Conservation (phyloP, 2,888 invertebrate species). For the Tanytarsus gracilentus region DNA sequence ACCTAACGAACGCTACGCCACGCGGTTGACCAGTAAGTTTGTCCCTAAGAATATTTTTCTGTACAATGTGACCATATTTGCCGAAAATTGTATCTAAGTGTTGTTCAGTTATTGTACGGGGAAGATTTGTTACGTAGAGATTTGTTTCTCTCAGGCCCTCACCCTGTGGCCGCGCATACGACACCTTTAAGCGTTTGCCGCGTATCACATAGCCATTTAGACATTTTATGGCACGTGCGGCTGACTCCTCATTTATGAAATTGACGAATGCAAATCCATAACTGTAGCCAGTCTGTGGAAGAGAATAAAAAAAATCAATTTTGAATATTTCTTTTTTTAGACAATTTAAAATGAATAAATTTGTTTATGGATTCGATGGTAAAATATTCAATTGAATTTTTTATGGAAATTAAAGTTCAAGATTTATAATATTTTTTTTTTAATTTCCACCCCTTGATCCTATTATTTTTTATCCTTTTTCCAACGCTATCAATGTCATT, state of each 20-base stretch:
- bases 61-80: slow-evolving; percentile 82
- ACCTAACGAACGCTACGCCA: slow-evolving; percentile 90
- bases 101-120: slow-evolving; percentile 73
- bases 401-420: too few species aligned
- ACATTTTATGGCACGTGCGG: slow-evolving; percentile 72
- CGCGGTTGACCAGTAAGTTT: slow-evolving; percentile 79
- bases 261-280: slow-evolving; percentile 95
- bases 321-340: neutral
- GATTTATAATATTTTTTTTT: too few species aligned
- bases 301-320: slow-evolving; percentile 5
- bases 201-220: slow-evolving; percentile 82
- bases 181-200: slow-evolving; percentile 86
- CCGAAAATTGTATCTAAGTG: slow-evolving; percentile 78
- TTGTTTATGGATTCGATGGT: too few species aligned
- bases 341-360: too few species aligned
- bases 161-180: slow-evolving; percentile 83
- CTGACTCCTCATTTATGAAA: slow-evolving; percentile 76
- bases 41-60: slow-evolving; percentile 82
- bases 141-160: slow-evolving; percentile 91
- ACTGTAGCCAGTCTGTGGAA: slow-evolving; percentile 77
- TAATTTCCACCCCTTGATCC: too few species aligned
- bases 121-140: slow-evolving; percentile 86
- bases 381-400: too few species aligned
- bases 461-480: too few species aligned
- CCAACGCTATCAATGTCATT: too few species aligned